Base-by-base conservation (phyloP, 2,797 vertebrate genomes). In the Huso huso region DNA sequence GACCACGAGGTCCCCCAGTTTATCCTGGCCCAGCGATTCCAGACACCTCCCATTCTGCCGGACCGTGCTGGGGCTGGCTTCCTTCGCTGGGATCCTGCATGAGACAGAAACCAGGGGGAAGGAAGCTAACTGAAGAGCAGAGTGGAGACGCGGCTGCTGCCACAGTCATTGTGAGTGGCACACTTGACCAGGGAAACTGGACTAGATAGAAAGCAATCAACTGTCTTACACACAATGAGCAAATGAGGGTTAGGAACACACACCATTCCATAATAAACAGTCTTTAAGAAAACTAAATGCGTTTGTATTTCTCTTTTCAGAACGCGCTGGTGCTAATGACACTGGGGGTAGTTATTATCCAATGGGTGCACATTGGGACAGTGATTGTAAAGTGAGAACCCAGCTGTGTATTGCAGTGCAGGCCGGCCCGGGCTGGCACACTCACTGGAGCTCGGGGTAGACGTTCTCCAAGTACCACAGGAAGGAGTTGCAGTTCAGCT, bases 381-480 rank as follows among this genome's bases (percentile, higher is more conserved):
- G 48, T 3, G 10, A 23, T 6, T 23, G 10, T 50, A 49, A 49
- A 7, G 6, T 1, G 48, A n/a, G 51, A 1, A 12, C 4, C 8
- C 1, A 49, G 9, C 8, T 13, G 23, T 4, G 50, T 37, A 48
- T 10, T 57, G 62, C 10, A 52, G 13, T 12, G 57, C 18, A 65
- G 15, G 18, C 10, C 0, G 52, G 6, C 13, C 6, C 13, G n/a
- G 51, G 12, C 1, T 1, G 74, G 60, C 1, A 2, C 61, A 90
- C 86, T 87, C 82, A 99, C 96, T 93, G 95, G 78, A 99, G 94
- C 79, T 99, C 96, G 0, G 96, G 95, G 69, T 99, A 99, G 68
- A 99, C 90, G 2, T 95, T 98, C 83, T 98, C 94, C 82, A 99
- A 90, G 77, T 98, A 99, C 97, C 97, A 99, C 70, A 92, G 93